These are phyloP conservation scores for Rousettus madagascariensis DNA, from an alignment of 2,797 vertebrate species.

Conservation along the genomic window DNA sequence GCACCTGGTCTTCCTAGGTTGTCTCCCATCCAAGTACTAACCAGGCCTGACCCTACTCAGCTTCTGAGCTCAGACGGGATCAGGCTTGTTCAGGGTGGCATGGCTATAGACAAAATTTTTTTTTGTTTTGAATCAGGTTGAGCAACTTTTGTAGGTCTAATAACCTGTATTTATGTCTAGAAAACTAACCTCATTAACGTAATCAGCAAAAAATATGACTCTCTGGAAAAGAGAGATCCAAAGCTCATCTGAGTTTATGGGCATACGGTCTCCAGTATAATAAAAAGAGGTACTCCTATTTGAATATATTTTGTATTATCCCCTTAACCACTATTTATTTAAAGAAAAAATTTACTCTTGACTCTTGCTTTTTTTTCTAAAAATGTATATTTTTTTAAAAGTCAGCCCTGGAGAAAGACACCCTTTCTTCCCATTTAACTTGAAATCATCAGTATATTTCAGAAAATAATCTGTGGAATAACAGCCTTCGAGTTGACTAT, in stretches of 20 bases:
- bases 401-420: neutral
- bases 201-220: neutral
- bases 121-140: neutral
- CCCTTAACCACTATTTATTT: neutral
- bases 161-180: neutral
- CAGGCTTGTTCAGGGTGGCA: no score
- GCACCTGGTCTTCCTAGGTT: no score
- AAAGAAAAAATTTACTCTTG: neutral
- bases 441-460: neutral
- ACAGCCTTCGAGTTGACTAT: neutral
- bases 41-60: no score
- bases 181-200: neutral
- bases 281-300: neutral
- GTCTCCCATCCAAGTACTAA: no score
- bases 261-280: neutral
- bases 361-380: neutral
- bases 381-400: neutral
- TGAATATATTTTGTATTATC: neutral
- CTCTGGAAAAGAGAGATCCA: neutral
- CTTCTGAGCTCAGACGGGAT: no score
- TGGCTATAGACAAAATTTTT: no score
- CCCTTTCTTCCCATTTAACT: neutral
- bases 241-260: neutral
- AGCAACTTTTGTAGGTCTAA: neutral
- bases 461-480: neutral